Evolutionary conservation across 2,888 invertebrate species (phyloP), one percentile per base, ranked within the genome.

Genomic region (Ophraella communa): DNA sequence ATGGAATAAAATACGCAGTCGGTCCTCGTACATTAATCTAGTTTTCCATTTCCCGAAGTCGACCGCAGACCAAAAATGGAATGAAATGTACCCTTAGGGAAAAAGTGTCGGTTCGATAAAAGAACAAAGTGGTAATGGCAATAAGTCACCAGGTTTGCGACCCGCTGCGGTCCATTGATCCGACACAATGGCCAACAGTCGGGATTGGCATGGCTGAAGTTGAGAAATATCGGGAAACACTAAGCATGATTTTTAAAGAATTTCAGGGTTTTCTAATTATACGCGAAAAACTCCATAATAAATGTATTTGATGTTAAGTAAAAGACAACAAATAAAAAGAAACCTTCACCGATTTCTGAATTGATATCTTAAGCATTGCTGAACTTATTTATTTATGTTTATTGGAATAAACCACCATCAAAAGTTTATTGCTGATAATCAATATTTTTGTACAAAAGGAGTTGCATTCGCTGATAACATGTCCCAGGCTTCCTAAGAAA

Each of bases 141-240:
- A 78, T 77, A 77, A 76, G 77, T 78, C 77, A 78, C 76, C 73
- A 74, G 68, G 69, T 74, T 76, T 73, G 72, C 71, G 65, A 65
- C 69, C 64, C 57, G 47, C 56, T 51, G 76, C 71, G 68, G 71
- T 69, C 71, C 78, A 77, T 74, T 78, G 77, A 76, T 76, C 75
- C 74, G 76, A 72, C 77, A 78, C 76, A 78, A 78, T 78, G 74
- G 73, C 74, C 70, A 75, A 76, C 76, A 75, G 76, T 77, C 76
- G 73, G 74, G 74, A 76, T 77, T 10, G 71, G 66, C 73, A 68
- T 58, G 62, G 18, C 30, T 11, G 10, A 18, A 23, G 17, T 27
- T 30, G 10, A 53, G 53, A 53, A 53, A 53, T 35, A 53, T 45
- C n/a, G 10, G 45, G 20, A 23, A 45, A 45, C 45, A 45, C 45